Percentiles rank a stretch among this genome's conserved stretches.
Conservation (phyloP, 2,113 vertebrate genomes). For the Vulpes vulpes region DNA sequence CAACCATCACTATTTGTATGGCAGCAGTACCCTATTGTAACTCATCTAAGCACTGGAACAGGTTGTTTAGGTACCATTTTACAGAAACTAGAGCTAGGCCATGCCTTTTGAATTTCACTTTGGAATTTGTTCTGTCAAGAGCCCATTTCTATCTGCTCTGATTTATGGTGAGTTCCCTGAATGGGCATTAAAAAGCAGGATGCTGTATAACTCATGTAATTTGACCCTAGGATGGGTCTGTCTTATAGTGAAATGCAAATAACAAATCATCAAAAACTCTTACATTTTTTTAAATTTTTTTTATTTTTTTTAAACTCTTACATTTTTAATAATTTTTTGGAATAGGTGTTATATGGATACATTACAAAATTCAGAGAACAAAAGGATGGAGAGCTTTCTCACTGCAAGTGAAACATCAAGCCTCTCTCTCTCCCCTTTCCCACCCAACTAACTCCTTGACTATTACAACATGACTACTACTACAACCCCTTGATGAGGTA, state of each 20-base stretch:
- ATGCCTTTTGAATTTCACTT: background rate
- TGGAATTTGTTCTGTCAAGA: background rate
- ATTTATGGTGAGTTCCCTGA: background rate
- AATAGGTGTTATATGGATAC: background rate
- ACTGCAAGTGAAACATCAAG: background rate
- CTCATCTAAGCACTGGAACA: background rate
- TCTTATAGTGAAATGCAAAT: background rate
- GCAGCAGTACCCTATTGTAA: background rate
- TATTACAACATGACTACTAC: background rate
- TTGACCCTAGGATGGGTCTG: background rate
- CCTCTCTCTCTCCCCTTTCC: background rate
- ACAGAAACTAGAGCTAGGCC: background rate
- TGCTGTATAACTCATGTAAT: background rate
- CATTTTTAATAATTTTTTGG: background rate
- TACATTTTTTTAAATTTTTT: background rate
- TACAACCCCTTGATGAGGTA: background rate
- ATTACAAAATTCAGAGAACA: background rate
- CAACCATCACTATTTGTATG: too few species aligned
- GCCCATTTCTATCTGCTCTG: background rate
- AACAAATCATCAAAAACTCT: background rate
- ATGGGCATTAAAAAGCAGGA: background rate
- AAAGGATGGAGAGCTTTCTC: background rate
- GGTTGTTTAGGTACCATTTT: background rate
- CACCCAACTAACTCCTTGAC: background rate
- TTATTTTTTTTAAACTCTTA: background rate